These are phyloP conservation scores for Erythrolamprus reginae DNA, from an alignment of 2,113 vertebrate genomes.

Conservation along the genomic window DNA sequence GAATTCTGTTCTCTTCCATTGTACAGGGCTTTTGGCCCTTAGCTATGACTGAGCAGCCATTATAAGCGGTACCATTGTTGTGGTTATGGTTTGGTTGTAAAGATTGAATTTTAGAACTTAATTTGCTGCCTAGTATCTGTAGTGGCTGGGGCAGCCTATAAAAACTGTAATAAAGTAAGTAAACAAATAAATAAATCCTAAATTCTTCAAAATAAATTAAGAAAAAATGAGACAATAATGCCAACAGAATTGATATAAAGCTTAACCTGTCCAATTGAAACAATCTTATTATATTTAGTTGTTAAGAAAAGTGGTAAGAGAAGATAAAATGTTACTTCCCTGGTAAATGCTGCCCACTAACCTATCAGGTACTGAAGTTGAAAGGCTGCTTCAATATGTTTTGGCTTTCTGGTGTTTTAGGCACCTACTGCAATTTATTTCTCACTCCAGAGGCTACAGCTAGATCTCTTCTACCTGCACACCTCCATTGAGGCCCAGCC, in stretches of 20 bases:
- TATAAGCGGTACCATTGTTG: background rate
- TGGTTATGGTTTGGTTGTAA: background rate
- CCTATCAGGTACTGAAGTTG: background rate
- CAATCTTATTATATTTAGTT: background rate
- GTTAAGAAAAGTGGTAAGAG: background rate
- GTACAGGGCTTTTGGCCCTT: background rate
- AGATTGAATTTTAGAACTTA: background rate
- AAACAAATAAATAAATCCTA: background rate
- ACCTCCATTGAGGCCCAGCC: background rate
- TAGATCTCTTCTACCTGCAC: background rate
- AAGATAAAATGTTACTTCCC: background rate
- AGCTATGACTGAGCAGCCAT: background rate
- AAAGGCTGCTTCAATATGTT: background rate
- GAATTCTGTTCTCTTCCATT: too few relatives aligned
- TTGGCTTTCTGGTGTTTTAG: background rate
- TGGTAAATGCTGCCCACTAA: background rate
- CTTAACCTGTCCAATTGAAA: background rate
- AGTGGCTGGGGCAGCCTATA: background rate
- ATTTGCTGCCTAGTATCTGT: background rate
- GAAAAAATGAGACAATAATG: background rate
- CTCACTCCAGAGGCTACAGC: background rate
- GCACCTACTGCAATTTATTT: background rate
- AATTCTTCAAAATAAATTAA: background rate
- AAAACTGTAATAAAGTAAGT: background rate
- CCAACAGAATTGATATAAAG: background rate